These are phyloP conservation scores for Hylaeus volcanicus DNA, from an alignment of 1,140 invertebrate species.

Conservation along the genomic window DNA sequence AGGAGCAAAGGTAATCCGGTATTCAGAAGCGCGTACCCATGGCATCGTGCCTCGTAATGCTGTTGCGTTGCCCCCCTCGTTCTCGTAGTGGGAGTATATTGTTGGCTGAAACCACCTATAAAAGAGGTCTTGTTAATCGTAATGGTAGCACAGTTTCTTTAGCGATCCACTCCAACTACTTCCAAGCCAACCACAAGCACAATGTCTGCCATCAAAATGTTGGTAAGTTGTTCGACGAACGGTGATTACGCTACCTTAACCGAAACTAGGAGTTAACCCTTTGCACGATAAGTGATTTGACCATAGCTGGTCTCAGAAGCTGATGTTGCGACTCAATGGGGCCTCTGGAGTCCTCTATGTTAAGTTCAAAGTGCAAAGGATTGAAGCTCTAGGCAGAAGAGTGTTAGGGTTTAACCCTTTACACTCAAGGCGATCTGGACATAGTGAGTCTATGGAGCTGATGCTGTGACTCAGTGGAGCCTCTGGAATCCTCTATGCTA, in stretches of 20 bases:
- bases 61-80: slow-evolving; percentile 53
- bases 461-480: too few relatives aligned
- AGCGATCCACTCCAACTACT: slow-evolving; percentile 59
- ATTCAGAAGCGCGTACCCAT: slow-evolving; percentile 50
- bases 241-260: neutral
- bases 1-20: slow-evolving; percentile 60
- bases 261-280: too few relatives aligned
- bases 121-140: slow-evolving; percentile 57
- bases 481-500: too few relatives aligned
- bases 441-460: too few relatives aligned
- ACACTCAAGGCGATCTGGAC: too few relatives aligned
- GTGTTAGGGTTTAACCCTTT: too few relatives aligned
- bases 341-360: too few relatives aligned
- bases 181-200: slow-evolving; percentile 75
- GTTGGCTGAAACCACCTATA: slow-evolving; percentile 65
- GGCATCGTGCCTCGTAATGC: slow-evolving; percentile 8
- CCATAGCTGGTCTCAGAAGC: too few relatives aligned
- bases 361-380: too few relatives aligned
- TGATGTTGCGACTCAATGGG: too few relatives aligned
- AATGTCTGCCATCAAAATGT: slow-evolving; percentile 82
- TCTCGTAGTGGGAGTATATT: slow-evolving; percentile 73
- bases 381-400: too few relatives aligned
- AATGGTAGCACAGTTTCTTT: slow-evolving; percentile 76
- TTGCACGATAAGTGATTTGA: too few relatives aligned
- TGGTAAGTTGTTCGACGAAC: slow-evolving; percentile 76